Percentiles rank a stretch among this genome's conserved stretches.
These are phyloP conservation scores for Hemiprocne comata DNA, from an alignment of 2,113 vertebrate species.

Conservation along the genomic window DNA sequence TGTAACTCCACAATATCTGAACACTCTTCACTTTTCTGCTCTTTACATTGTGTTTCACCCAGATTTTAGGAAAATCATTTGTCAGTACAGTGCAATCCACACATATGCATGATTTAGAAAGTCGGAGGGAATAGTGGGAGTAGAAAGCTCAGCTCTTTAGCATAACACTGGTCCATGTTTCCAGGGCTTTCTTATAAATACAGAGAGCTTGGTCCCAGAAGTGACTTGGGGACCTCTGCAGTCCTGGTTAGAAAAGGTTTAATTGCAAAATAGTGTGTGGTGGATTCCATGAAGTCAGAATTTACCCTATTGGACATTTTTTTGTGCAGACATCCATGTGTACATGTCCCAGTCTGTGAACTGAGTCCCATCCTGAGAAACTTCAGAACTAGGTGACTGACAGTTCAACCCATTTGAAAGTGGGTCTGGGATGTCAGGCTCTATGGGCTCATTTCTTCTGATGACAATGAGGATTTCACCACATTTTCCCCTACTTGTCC, in stretches of 20 bases:
- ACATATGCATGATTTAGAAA: background rate
- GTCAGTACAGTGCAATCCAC: background rate
- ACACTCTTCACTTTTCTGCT: background rate
- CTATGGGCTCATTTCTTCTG: background rate
- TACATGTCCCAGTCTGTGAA: background rate
- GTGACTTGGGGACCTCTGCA: background rate
- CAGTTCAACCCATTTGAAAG: rapidly evolving
- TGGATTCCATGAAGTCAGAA: background rate
- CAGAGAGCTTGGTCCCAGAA: background rate
- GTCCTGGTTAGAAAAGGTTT: background rate
- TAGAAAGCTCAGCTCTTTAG: background rate
- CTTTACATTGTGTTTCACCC: rapidly evolving
- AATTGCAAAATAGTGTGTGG: background rate
- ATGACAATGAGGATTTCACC: background rate
- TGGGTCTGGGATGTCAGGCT: background rate
- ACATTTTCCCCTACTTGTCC: background rate
- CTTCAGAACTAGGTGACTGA: background rate
- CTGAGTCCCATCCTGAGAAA: background rate
- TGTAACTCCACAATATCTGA: background rate
- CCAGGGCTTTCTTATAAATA: background rate
- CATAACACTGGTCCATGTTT: background rate
- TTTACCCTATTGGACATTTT: background rate
- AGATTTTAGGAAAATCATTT: background rate
- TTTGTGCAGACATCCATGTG: no score
- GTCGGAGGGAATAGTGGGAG: background rate